These are phyloP conservation scores for Eristalis tenax DNA, from an alignment of 2,888 invertebrate genomes.

Conservation along the genomic window DNA sequence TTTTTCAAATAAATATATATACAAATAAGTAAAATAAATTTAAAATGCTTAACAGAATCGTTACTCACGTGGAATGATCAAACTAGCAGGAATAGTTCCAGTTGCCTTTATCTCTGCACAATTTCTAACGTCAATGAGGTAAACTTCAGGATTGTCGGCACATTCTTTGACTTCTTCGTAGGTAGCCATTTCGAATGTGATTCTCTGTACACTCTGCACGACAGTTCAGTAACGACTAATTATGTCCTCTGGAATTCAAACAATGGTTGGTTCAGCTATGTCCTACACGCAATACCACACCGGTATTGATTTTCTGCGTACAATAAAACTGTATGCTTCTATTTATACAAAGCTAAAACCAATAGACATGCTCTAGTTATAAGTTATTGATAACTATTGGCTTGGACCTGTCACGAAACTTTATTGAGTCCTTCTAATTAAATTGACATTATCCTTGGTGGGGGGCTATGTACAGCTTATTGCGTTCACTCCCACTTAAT, in stretches of 20 bases:
- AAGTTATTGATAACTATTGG: neutral
- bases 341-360: neutral
- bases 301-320: neutral
- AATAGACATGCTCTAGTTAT: neutral
- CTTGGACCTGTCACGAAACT: neutral
- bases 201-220: slow-evolving; percentile 9
- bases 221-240: neutral
- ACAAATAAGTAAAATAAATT: no score
- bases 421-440: no score
- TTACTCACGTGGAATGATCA: slow-evolving; percentile 87
- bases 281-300: neutral
- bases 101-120: slow-evolving; percentile 86
- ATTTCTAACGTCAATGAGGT: slow-evolving; percentile 89
- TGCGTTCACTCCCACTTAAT: no score
- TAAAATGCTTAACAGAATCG: neutral
- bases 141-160: slow-evolving; percentile 80
- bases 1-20: no score
- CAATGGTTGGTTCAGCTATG: neutral
- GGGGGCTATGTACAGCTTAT: no score
- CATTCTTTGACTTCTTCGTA: slow-evolving; percentile 81
- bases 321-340: neutral
- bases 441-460: no score
- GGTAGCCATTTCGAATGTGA: slow-evolving; percentile 67
- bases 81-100: slow-evolving; percentile 87
- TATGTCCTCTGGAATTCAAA: neutral